Percentiles rank a stretch among this genome's conserved stretches.
Evolutionary conservation across 1,140 invertebrate genomes (phyloP).

Genomic region (Acromyrmex heyeri): DNA sequence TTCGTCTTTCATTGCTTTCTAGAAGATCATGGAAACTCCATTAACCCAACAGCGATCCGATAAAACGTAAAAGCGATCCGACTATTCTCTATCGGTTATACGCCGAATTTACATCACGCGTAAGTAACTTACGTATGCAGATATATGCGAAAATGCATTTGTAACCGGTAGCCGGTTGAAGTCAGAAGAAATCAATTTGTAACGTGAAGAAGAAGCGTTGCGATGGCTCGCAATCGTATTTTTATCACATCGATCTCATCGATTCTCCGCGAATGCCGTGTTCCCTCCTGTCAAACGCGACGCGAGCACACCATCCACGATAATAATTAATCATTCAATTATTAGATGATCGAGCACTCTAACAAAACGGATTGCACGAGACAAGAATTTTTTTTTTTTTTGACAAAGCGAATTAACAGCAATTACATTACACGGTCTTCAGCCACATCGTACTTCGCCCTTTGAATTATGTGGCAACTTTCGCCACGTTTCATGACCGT

Average conservation of each 20-base stretch:
- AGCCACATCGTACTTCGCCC: conserved; percentile 10
- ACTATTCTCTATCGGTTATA: conserved; percentile 37
- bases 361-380: background rate
- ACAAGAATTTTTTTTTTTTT: background rate
- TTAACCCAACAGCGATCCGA: conserved; percentile 60
- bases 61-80: conserved; percentile 59
- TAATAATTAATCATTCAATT: conserved; percentile 54
- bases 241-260: conserved; percentile 48
- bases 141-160: conserved; percentile 36
- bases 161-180: background rate
- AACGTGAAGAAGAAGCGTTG: background rate
- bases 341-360: background rate
- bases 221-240: conserved; percentile 31
- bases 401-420: conserved; percentile 35
- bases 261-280: conserved; percentile 18
- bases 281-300: background rate
- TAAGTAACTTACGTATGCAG: conserved; percentile 43
- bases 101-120: conserved; percentile 37
- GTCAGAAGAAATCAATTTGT: conserved; percentile 45
- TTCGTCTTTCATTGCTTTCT: conserved; percentile 72
- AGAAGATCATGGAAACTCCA: conserved; percentile 71
- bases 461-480: conserved; percentile 65
- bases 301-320: background rate
- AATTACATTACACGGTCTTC: conserved; percentile 39
- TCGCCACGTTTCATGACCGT: conserved; percentile 68